Conservation (phyloP, 2,888 invertebrate genomes). For the Mycalesis mineus region DNA sequence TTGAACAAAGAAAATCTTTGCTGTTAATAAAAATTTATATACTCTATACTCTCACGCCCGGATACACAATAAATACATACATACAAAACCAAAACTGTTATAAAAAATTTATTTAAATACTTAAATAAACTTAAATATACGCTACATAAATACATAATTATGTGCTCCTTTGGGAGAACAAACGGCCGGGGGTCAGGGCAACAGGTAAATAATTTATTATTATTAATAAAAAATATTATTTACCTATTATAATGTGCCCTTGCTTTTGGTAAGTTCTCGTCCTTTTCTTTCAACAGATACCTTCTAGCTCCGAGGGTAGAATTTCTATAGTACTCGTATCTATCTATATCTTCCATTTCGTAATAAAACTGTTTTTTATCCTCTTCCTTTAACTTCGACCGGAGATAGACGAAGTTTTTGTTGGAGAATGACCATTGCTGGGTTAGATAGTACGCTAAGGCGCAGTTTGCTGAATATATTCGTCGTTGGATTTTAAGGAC, state of each 20-base stretch:
- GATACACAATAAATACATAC: no score
- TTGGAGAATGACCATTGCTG: conserved; percentile 89
- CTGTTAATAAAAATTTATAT: no score
- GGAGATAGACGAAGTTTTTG: conserved; percentile 47
- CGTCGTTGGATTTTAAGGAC: conserved; percentile 88
- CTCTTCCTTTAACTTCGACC: conserved; percentile 62
- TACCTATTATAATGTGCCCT: conserved; percentile 74
- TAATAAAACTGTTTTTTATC: conserved; percentile 80
- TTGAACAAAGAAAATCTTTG: no score
- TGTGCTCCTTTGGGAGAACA: no score
- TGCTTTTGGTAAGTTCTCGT: conserved; percentile 75
- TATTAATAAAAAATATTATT: no score
- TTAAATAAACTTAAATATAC: no score
- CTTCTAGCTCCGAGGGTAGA: conserved; percentile 80
- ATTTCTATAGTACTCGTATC: conserved; percentile 66
- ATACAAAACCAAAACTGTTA: no score
- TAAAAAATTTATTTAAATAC: no score
- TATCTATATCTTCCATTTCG: conserved; percentile 74
- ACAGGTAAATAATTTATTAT: no score
- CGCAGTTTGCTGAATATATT: conserved; percentile 85
- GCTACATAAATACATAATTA: no score
- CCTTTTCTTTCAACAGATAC: conserved; percentile 75
- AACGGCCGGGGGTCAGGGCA: no score
- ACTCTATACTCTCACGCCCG: no score
- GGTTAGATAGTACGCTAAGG: conserved; percentile 84